Evolutionary conservation across 2,888 invertebrate species (phyloP).

Genomic region (Rapana venosa): DNA sequence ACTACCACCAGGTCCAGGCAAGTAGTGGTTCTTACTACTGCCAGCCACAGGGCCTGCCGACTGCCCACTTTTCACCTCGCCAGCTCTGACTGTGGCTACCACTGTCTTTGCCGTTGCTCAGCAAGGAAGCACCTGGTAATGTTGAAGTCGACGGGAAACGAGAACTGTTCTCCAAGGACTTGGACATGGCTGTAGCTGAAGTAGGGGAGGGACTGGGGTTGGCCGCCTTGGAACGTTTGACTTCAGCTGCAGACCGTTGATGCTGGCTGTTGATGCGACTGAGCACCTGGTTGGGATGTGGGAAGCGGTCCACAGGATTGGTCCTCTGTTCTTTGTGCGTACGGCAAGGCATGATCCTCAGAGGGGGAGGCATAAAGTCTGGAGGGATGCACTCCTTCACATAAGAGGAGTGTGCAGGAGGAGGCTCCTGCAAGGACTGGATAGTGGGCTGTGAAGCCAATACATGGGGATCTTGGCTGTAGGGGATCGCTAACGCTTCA

Average conservation of each 20-base stretch:
- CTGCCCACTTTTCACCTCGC: background rate
- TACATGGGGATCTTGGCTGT: background rate
- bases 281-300: slow-evolving; percentile 51
- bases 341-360: background rate
- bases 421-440: slow-evolving; percentile 9
- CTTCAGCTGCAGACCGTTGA: slow-evolving; percentile 9
- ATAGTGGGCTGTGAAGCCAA: slow-evolving; percentile 17
- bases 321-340: slow-evolving; percentile 40
- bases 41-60: background rate
- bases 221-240: background rate
- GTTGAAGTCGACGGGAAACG: background rate
- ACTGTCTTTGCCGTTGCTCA: slow-evolving; percentile 24
- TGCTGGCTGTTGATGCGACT: slow-evolving; percentile 49
- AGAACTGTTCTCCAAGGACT: background rate
- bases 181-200: background rate
- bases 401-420: slow-evolving; percentile 17
- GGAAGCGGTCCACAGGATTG: slow-evolving; percentile 42
- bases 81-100: background rate
- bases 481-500: background rate
- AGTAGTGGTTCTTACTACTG: slow-evolving; percentile 1
- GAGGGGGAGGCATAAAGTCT: slow-evolving; percentile 1
- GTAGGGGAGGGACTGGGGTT: background rate
- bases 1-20: background rate
- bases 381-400: slow-evolving; percentile 17
- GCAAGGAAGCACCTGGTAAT: background rate